Evolutionary conservation across 2,888 invertebrate species (phyloP).

Genomic region (Macrophya alboannulata): DNA sequence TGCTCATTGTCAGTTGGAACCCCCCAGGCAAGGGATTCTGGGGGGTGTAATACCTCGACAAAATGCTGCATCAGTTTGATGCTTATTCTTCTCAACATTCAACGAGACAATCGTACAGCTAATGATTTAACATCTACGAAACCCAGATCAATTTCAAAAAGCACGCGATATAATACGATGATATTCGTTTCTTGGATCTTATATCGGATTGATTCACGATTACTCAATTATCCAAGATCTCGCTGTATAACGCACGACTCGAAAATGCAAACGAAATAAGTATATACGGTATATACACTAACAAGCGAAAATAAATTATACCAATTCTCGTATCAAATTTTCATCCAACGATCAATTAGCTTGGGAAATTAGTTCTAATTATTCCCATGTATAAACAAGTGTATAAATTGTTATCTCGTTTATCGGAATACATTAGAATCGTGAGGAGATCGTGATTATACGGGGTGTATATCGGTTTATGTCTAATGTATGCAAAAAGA

Average conservation of each 20-base stretch:
- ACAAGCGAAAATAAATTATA: neutral
- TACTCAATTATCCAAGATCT: neutral
- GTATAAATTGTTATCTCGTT: neutral
- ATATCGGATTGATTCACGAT: conserved; percentile 7
- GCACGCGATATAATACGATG: too few species aligned
- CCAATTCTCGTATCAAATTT: neutral
- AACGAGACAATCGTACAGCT: neutral
- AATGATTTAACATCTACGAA: neutral
- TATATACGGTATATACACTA: neutral
- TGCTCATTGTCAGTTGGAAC: neutral
- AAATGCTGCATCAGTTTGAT: neutral
- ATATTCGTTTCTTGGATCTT: neutral
- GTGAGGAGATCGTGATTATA: neutral
- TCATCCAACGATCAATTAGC: neutral
- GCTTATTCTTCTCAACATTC: neutral
- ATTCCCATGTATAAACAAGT: neutral
- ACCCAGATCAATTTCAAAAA: neutral
- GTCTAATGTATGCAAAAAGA: neutral
- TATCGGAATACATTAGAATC: neutral
- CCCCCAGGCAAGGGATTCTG: neutral
- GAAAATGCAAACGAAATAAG: neutral
- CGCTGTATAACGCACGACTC: neutral
- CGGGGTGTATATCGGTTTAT: neutral
- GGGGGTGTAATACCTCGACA: neutral
- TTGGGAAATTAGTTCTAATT: neutral